A percentile compares a stretch with the other conserved stretches of the same genome.
Conservation (phyloP, 2,888 invertebrate genomes). For the Oligia fasciuncula region DNA sequence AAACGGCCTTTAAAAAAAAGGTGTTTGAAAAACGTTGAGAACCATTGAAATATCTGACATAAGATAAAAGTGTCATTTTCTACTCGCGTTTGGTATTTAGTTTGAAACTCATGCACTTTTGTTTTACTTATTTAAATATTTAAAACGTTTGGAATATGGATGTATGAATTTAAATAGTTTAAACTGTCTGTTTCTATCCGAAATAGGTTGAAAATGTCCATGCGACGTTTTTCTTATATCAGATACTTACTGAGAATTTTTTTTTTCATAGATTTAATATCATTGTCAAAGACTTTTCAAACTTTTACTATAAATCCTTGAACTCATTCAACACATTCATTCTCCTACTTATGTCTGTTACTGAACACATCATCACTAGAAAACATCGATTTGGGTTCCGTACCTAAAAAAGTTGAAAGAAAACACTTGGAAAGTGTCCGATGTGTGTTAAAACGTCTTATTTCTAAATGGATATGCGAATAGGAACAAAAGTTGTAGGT, state of each 20-base stretch:
- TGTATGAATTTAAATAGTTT: neutral
- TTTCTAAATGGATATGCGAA: constrained; percentile 64
- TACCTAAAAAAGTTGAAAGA: constrained; percentile 44
- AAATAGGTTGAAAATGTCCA: neutral
- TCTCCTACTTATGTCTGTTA: constrained; percentile 49
- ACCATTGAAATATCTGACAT: constrained; percentile 28
- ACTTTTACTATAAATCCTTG: constrained; percentile 27
- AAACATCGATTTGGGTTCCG: constrained; percentile 54
- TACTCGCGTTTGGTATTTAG: neutral
- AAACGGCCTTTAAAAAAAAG: constrained; percentile 9
- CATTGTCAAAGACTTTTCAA: constrained; percentile 29
- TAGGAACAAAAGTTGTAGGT: constrained; percentile 61
- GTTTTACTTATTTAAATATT: neutral
- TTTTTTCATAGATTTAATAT: constrained; percentile 33
- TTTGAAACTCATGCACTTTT: neutral
- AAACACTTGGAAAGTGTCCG: constrained; percentile 32
- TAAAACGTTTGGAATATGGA: neutral
- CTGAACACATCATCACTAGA: constrained; percentile 68
- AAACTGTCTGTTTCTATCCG: neutral
- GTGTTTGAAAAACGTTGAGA: constrained; percentile 35
- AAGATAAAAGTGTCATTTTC: constrained; percentile 13
- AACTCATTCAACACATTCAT: constrained; percentile 28
- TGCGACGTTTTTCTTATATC: constrained; percentile 9
- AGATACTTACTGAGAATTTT: constrained; percentile 1
- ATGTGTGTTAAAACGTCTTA: constrained; percentile 56